These are phyloP conservation scores for Thecocarcelia acutangulata DNA, from an alignment of 2,888 invertebrate genomes.

Conservation along the genomic window DNA sequence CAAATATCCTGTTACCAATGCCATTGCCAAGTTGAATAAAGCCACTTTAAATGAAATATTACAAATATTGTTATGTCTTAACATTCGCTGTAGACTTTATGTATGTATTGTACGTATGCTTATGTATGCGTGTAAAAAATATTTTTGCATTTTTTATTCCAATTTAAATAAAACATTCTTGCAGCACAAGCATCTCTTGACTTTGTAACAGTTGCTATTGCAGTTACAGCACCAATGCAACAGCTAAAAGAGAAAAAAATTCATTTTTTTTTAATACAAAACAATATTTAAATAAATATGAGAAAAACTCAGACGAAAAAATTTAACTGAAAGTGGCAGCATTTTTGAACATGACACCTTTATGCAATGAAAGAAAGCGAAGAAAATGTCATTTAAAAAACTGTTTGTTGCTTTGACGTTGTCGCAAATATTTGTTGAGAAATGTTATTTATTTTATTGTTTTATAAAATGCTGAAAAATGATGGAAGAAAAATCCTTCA, in stretches of 20 bases:
- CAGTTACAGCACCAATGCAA: slow-evolving; percentile 22
- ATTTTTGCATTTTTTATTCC: slow-evolving; percentile 7
- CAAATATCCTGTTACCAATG: no score
- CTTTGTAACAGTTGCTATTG: slow-evolving; percentile 13
- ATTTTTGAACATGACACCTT: slow-evolving; percentile 64
- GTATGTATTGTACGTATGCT: no score
- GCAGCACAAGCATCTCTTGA: background rate
- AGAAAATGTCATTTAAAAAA: slow-evolving; percentile 46
- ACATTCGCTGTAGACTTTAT: background rate
- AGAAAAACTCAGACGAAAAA: slow-evolving; percentile 49
- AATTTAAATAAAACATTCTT: slow-evolving; percentile 42
- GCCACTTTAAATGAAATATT: slow-evolving; percentile 38
- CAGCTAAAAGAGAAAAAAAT: background rate
- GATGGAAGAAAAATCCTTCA: background rate
- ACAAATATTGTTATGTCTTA: slow-evolving; percentile 23
- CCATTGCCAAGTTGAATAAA: no score
- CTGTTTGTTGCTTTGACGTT: slow-evolving; percentile 36
- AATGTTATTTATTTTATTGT: slow-evolving; percentile 52
- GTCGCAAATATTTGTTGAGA: slow-evolving; percentile 43
- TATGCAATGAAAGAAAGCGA: background rate
- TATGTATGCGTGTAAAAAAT: slow-evolving; percentile 3
- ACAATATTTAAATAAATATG: slow-evolving; percentile 29
- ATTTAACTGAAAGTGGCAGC: slow-evolving; percentile 65
- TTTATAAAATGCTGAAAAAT: background rate
- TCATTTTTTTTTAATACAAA: slow-evolving; percentile 18